Evolutionary conservation across 2,888 invertebrate genomes (phyloP).

Genomic region (Luperina nickerlii): DNA sequence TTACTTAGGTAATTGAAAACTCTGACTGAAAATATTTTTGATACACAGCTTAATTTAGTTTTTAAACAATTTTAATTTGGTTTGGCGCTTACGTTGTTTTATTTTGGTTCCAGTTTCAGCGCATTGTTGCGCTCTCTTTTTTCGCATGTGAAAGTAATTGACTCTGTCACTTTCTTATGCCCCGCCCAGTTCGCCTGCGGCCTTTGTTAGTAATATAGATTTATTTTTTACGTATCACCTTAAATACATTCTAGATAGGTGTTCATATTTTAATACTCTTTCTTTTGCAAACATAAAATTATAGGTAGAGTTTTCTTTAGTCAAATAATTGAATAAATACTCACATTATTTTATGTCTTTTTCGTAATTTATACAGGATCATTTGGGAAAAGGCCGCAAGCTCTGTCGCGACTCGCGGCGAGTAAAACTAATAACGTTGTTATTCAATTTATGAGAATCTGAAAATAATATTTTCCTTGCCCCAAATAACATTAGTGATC

Average conservation of each 20-base stretch:
- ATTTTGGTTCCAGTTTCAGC: no score
- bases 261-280: background rate
- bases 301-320: background rate
- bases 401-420: background rate
- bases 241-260: background rate
- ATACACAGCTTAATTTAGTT: no score
- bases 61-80: no score
- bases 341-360: background rate
- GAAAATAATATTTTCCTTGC: background rate
- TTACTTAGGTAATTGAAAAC: no score
- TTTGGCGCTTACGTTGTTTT: no score
- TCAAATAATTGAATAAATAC: background rate
- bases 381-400: background rate
- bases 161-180: no score
- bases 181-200: no score
- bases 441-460: slow-evolving; percentile 11
- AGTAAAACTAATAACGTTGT: slow-evolving; percentile 3
- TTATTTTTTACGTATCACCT: no score
- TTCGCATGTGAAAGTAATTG: no score
- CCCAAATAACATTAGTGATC: background rate
- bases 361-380: background rate
- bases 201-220: no score
- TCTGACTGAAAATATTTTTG: no score
- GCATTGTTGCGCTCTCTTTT: no score
- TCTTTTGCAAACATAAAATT: background rate